Evolutionary conservation across 2,113 vertebrate genomes (phyloP), one percentile per base, ranked within the genome.

Genomic region (Callionymus lyra): DNA sequence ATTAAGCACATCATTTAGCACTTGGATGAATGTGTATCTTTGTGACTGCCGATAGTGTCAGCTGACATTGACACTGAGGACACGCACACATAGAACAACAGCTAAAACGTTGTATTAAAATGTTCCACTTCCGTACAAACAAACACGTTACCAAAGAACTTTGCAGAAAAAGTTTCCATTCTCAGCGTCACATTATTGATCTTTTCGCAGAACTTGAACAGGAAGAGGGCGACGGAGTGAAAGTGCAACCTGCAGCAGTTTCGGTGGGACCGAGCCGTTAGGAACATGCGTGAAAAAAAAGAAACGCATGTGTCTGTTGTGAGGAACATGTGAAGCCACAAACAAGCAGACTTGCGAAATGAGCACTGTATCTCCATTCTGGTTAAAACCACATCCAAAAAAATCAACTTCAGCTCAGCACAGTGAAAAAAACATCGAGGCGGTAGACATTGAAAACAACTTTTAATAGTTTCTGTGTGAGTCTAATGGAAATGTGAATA

Each of bases 1-100:
- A 76, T 74, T 65, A 69, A 71, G 38, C 36, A 62, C 59, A 67
- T 33, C 56, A 66, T 59, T 79, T 54, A 60, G 50, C 36, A 54
- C 60, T 70, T 60, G 18, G 55, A 34, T 65, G 32, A 77, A 72
- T 41, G 55, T 54, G 62, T 34, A 38, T 50, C 47, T 68, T 70
- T 71, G 65, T 68, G 54, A 53, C 17, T 53, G 47, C 46, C 32
- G 31, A 62, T 41, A 41, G n/a, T 32, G 60, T 79, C 74, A 76
- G 70, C 72, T 81, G 72, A 80, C 41, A 52, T 27, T 53, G 53
- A 68, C 66, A 40, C 32, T 58, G 44, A 27, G 8, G 4, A 5
- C 4, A 27, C 4, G 21, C 21, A n/a, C n/a, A n/a, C n/a, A n/a
- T n/a, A n/a, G n/a, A n/a, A n/a, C n/a, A n/a, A n/a, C n/a, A n/a